phyloP scores from a whole-genome alignment of 2,113 vertebrate genomes.

The Raja brachyura region DNA sequence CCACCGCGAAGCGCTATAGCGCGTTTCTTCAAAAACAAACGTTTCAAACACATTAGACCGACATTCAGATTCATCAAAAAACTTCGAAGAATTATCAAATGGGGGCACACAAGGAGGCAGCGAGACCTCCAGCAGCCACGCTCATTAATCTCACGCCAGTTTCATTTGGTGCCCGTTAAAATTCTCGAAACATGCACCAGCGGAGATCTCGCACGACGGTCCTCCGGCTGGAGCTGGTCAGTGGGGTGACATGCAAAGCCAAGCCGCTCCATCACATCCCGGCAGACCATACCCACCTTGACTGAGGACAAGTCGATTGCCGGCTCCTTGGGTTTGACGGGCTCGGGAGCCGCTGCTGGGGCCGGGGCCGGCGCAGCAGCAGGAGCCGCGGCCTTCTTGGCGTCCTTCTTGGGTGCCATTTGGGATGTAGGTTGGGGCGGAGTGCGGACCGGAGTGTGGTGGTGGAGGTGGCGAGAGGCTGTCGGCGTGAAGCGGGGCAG shows the following conservation, averaged over 20 bases:
- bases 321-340: conserved; percentile 60
- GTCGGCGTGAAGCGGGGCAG: conserved; percentile 48
- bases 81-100: background rate
- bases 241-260: background rate
- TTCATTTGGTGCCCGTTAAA: background rate
- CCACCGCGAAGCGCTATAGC: background rate
- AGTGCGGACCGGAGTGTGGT: background rate
- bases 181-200: background rate
- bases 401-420: conserved; percentile 77
- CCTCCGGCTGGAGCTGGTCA: background rate
- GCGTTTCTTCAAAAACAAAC: background rate
- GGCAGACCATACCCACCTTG: conserved; percentile 58
- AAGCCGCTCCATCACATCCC: background rate
- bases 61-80: background rate
- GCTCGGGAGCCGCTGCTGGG: conserved; percentile 45
- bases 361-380: conserved; percentile 45
- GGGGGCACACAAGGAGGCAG: background rate
- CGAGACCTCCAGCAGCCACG: background rate
- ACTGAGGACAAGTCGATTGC: conserved; percentile 66
- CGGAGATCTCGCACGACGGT: background rate
- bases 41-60: background rate
- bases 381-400: conserved; percentile 59
- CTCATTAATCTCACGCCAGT: background rate
- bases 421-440: conserved; percentile 46
- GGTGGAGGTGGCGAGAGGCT: background rate